Evolutionary conservation across 2,113 vertebrate genomes (phyloP), one percentile per base, ranked within the genome.

Genomic region (Vidua macroura): DNA sequence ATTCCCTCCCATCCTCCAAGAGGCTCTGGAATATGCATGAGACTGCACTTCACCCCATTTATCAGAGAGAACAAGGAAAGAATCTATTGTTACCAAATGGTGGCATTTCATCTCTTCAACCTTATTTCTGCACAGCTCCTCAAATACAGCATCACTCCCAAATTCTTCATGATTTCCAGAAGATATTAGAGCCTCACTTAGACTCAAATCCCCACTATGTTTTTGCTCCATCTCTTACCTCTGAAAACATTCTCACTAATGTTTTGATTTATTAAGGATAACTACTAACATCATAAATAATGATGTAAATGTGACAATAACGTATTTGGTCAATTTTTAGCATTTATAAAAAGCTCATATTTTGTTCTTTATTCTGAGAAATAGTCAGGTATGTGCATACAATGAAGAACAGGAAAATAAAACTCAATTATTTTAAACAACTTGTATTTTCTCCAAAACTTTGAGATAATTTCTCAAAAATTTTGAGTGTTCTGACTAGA

Each of bases 341-440:
- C 78, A 88, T 95, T 93, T 93, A 64, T 66, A 95, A 51, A 92
- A 95, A 96, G 82, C 22, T 55, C 31, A 18, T 81, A 88, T 83
- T 93, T 86, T 93, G 75, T 70, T 70, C 48, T 81, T 95, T 83
- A 30, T 81, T 91, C 46, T 89, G 88, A 83, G 84, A 94, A 92
- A 73, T 27, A 67, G 85, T 86, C 91, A 97, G 81, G 44, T 78
- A 70, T 8, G 7, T 53, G 41, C 24, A 76, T 6, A 70, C 21
- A 87, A 60, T 56, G 23, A 88, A 81, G 43, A 90, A 77, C 6
- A 25, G 27, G 63, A 89, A 73, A 91, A 67, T 27, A 94, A 85
- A 15, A 31, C 39, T 69, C 27, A 55, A 49, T 84, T 79, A 74
- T 66, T 93, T 13, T 23, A 49, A 82, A 23, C 17, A 81, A 82